These are phyloP conservation scores for Aphelinus certus DNA, from an alignment of 1,140 invertebrate genomes.

Conservation along the genomic window DNA sequence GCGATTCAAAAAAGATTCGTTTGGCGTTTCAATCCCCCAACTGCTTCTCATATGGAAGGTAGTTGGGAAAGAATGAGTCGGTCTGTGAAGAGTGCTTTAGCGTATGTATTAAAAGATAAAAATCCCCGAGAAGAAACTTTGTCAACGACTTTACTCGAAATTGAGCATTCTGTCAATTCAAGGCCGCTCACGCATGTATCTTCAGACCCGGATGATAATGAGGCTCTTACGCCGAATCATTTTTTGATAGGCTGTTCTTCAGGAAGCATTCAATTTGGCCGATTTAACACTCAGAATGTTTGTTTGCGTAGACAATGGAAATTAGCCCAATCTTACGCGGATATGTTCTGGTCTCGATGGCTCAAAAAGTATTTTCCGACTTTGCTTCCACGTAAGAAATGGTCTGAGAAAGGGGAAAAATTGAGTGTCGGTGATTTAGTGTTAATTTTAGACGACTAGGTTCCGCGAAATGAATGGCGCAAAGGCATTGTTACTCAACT, in stretches of 20 bases:
- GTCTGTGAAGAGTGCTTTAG: background rate
- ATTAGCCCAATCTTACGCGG: constrained; percentile 33
- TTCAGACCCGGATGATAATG: constrained; percentile 31
- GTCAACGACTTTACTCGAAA: background rate
- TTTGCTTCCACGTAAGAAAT: constrained; percentile 40
- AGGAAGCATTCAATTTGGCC: background rate
- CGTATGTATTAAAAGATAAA: background rate
- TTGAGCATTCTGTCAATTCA: constrained; percentile 17
- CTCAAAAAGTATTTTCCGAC: constrained; percentile 44
- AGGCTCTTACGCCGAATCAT: constrained; percentile 48
- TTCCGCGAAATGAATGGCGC: background rate
- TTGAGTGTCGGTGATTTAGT: background rate
- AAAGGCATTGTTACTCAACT: background rate
- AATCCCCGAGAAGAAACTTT: background rate
- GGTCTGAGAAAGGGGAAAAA: too few species aligned
- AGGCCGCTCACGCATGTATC: constrained; percentile 31
- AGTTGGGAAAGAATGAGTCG: background rate
- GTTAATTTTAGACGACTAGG: background rate
- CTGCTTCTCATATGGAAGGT: too few species aligned
- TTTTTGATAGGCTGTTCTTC: constrained; percentile 45
- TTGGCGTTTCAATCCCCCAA: background rate
- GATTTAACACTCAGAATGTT: too few species aligned
- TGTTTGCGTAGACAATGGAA: constrained; percentile 16
- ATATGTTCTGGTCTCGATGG: constrained; percentile 47
- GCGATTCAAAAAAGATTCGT: background rate